Evolutionary conservation across 2,113 vertebrate species (phyloP), one percentile per base, ranked within the genome.

Genomic region (Brachypteracias leptosomus): DNA sequence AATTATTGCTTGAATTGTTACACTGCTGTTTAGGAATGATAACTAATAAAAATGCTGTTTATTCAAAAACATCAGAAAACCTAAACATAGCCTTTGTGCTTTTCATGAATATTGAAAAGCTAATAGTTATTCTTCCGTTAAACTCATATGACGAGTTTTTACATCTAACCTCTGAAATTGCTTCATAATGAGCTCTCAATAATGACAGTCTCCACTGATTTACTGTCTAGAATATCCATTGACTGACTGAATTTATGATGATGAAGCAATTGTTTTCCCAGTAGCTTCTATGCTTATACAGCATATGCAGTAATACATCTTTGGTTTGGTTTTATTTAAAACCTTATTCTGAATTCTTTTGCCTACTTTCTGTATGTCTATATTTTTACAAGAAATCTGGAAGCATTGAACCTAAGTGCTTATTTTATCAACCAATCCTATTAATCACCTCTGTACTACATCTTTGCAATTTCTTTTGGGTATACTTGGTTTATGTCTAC

Each of bases 111-210:
- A 70, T 42, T 85, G 87, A 90, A 72, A 93, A 89, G 70, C n/a
- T 90, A 96, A 76, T 86, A 93, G 72, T 17, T 95, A 94, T 91
- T 73, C 65, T 88, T 91, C 40, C 36, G 46, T 84, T 90, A 85
- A 82, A 63, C 21, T 85, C 62, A 21, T 42, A 75, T 90, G 49
- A 90, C 36, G 86, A 77, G 47, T 57, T 89, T 90, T 92, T 59
- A 58, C 36, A 83, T 87, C 59, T 94, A 87, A 85, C 67, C 74
- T 85, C 58, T 70, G 47, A 87, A 93, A 92, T 6, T 13, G 40
- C 67, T 90, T 88, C 85, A 62, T 90, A 94, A 89, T 71, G 72
- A 95, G 73, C 31, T 80, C 75, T 66, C 49, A 78, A 10, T 91
- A 93, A 91, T 29, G 51, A 96, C 65, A 76, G 40, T 61, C 33